These are phyloP conservation scores for Eupeodes luniger DNA, from an alignment of 2,888 invertebrate species.

Conservation along the genomic window DNA sequence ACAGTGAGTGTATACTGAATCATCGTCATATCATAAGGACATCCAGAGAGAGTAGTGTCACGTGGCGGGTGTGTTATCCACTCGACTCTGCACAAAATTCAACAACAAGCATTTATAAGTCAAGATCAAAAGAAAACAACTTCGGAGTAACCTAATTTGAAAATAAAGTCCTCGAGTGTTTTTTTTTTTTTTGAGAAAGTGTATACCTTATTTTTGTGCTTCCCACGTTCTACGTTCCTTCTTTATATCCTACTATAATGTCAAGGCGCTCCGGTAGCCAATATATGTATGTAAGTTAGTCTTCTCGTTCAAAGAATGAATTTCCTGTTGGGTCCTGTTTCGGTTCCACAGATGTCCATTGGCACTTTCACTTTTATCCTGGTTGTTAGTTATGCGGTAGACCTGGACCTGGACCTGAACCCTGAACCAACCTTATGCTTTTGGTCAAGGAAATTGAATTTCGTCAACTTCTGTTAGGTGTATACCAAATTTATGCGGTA, in stretches of 20 bases:
- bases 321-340: constrained; percentile 55
- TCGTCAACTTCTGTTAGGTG: constrained; percentile 52
- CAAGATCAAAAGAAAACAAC: constrained; percentile 78
- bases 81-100: constrained; percentile 57
- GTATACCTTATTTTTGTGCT: constrained; percentile 11
- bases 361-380: constrained; percentile 70
- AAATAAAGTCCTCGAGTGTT: constrained; percentile 61
- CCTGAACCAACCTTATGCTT: constrained; percentile 1
- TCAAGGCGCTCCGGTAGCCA: background rate
- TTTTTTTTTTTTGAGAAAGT: constrained; percentile 32
- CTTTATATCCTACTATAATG: background rate
- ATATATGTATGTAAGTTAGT: background rate
- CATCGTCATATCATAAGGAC: constrained; percentile 32
- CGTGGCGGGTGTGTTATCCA: constrained; percentile 62
- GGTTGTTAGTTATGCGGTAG: background rate
- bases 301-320: constrained; percentile 38
- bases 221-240: constrained; percentile 40
- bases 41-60: constrained; percentile 50
- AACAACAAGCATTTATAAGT: constrained; percentile 71
- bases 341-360: constrained; percentile 43
- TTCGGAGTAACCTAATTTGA: constrained; percentile 73
- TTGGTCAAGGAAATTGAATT: constrained; percentile 74
- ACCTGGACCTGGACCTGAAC: background rate
- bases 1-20: background rate
- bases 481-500: background rate